These are phyloP conservation scores for Heterodera schachtii DNA, from an alignment of 1,140 invertebrate genomes.

Conservation along the genomic window DNA sequence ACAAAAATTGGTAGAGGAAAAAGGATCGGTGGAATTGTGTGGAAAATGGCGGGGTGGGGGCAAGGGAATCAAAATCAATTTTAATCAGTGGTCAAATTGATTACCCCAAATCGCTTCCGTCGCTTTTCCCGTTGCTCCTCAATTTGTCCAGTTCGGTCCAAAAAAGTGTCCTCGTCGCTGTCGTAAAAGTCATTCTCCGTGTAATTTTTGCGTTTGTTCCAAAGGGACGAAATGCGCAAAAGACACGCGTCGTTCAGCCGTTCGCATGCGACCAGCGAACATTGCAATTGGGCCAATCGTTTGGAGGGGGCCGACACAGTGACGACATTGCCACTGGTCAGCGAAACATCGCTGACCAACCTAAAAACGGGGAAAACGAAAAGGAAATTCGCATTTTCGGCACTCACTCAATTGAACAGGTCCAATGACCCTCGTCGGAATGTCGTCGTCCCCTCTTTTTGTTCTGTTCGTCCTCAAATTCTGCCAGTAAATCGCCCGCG, in stretches of 20 bases:
- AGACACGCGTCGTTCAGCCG: slow-evolving; percentile 36
- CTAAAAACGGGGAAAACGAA: slow-evolving; percentile 33
- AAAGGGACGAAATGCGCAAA: slow-evolving; percentile 32
- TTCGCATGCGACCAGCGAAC: slow-evolving; percentile 38
- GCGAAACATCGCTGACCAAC: slow-evolving; percentile 33
- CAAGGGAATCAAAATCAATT: no score
- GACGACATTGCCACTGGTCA: slow-evolving; percentile 27
- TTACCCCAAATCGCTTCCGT: slow-evolving; percentile 73
- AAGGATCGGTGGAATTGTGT: no score
- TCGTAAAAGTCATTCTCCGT: slow-evolving; percentile 89
- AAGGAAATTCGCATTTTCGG: slow-evolving; percentile 27
- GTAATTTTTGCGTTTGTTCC: slow-evolving; percentile 76
- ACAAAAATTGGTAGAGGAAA: background rate
- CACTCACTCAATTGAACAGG: slow-evolving; percentile 73
- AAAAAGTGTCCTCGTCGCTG: slow-evolving; percentile 93
- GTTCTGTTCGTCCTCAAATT: slow-evolving; percentile 6
- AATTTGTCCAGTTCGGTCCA: slow-evolving; percentile 89
- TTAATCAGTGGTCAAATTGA: no score
- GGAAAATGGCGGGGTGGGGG: no score
- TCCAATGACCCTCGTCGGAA: slow-evolving; percentile 71
- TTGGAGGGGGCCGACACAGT: slow-evolving; percentile 29
- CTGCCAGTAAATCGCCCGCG: slow-evolving; percentile 58
- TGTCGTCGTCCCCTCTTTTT: slow-evolving; percentile 14
- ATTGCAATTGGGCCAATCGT: slow-evolving; percentile 33
- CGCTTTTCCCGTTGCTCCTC: slow-evolving; percentile 82